A percentile compares a stretch with the other conserved stretches of the same genome.
Conservation (phyloP, 2,113 vertebrate genomes). For the Alectura lathami region DNA sequence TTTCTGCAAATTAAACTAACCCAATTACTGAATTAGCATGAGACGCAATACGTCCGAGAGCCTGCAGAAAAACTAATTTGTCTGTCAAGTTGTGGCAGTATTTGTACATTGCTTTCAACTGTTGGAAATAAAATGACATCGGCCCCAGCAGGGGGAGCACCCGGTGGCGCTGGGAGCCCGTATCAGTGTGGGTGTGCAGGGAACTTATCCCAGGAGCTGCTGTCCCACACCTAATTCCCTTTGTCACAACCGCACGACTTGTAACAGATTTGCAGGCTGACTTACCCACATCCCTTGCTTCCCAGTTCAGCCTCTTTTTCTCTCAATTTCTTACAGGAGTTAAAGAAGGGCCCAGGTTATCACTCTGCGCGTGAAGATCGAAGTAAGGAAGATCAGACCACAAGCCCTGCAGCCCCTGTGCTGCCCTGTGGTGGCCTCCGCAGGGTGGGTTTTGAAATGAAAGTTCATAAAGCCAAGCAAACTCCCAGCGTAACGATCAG, state of each 20-base stretch:
- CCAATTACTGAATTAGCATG: neutral
- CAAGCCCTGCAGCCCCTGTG: fast-evolving
- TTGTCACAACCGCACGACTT: neutral
- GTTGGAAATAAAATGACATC: neutral
- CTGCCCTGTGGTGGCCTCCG: neutral
- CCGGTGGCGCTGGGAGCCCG: neutral
- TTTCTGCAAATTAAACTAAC: neutral
- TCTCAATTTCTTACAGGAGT: neutral
- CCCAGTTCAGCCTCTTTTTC: neutral
- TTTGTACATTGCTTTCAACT: neutral
- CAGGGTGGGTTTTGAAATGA: fast-evolving
- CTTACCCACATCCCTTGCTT: fast-evolving
- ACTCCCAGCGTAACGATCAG: slow-evolving; percentile 6
- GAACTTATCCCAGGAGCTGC: neutral
- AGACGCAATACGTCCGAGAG: neutral
- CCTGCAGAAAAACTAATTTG: neutral
- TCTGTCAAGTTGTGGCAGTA: neutral
- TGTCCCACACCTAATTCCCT: neutral
- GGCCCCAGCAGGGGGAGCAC: fast-evolving
- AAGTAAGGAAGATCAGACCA: neutral
- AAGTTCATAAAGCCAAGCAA: neutral
- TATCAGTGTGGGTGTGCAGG: neutral
- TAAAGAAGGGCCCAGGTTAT: neutral
- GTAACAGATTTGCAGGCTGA: neutral
- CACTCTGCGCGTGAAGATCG: neutral